Evolutionary conservation across 2,113 vertebrate genomes (phyloP).

Genomic region (Phaetusa simplex): DNA sequence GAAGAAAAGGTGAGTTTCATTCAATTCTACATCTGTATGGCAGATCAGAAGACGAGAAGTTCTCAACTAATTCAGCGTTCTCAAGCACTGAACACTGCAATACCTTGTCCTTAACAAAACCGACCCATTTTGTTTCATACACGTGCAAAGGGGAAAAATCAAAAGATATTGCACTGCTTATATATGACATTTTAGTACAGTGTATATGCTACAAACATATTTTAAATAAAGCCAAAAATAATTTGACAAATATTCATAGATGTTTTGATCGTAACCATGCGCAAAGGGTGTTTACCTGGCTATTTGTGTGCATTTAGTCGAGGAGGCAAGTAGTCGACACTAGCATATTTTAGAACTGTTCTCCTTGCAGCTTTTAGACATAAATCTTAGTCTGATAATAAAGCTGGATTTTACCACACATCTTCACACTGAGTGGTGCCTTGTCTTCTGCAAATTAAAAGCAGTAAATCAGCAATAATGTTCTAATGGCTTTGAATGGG

Average conservation of each 20-base stretch:
- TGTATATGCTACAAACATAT: neutral
- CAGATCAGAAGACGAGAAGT: neutral
- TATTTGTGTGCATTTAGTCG: neutral
- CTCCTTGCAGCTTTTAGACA: neutral
- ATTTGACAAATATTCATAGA: neutral
- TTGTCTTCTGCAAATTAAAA: neutral
- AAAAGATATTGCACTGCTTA: neutral
- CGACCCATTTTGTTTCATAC: neutral
- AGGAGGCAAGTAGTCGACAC: neutral
- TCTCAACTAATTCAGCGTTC: slow-evolving; percentile 11
- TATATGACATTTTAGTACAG: neutral
- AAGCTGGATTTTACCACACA: neutral
- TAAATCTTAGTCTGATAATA: neutral
- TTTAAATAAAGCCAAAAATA: neutral
- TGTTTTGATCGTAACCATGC: neutral
- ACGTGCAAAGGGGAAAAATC: neutral
- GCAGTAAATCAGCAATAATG: neutral
- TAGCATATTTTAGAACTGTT: neutral
- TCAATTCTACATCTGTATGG: neutral
- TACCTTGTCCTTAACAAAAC: neutral
- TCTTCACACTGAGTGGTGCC: neutral
- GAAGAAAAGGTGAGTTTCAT: neutral
- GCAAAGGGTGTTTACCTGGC: neutral
- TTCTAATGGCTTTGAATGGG: neutral
- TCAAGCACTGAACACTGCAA: neutral